Evolutionary conservation across 2,797 vertebrate genomes (phyloP).

Genomic region (Botia almorhae): DNA sequence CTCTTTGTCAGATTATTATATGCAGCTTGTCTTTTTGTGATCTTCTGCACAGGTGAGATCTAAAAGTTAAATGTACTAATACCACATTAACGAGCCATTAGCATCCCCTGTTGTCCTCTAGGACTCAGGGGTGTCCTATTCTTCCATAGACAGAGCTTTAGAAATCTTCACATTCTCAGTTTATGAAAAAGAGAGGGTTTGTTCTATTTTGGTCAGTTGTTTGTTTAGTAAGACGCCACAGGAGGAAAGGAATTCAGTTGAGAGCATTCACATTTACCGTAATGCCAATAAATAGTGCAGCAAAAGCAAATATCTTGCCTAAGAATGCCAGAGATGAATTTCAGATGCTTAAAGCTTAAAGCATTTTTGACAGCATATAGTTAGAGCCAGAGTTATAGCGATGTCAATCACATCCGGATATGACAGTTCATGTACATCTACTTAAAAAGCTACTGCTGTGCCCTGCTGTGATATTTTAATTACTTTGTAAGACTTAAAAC

Average conservation of each 20-base stretch:
- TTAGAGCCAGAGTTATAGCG: constrained; percentile 22
- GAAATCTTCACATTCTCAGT: not conserved
- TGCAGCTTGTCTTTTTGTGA: constrained; percentile 5
- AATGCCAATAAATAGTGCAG: not conserved
- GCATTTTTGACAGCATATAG: not conserved
- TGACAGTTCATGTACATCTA: constrained; percentile 52
- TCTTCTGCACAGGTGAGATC: constrained; percentile 31
- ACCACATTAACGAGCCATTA: constrained; percentile 36
- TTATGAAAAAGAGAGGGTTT: not conserved
- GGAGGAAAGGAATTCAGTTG: not conserved
- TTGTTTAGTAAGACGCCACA: not conserved
- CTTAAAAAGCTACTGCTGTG: constrained; percentile 51
- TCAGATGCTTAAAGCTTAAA: not conserved
- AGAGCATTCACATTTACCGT: not conserved
- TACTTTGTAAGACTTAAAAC: constrained; percentile 29
- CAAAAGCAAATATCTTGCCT: not conserved
- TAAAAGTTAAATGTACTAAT: constrained; percentile 41
- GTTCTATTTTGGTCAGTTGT: not conserved
- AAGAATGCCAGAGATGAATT: not conserved
- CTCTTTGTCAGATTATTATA: constrained; percentile 51
- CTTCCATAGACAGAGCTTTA: not conserved
- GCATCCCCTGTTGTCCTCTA: not conserved
- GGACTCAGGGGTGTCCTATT: constrained; percentile 13
- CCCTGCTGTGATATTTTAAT: constrained; percentile 53
- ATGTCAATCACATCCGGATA: constrained; percentile 43